A percentile compares a stretch with the other conserved stretches of the same genome.
Conservation (phyloP, 2,797 vertebrate species). For the Rhabdophis nuchalis region DNA sequence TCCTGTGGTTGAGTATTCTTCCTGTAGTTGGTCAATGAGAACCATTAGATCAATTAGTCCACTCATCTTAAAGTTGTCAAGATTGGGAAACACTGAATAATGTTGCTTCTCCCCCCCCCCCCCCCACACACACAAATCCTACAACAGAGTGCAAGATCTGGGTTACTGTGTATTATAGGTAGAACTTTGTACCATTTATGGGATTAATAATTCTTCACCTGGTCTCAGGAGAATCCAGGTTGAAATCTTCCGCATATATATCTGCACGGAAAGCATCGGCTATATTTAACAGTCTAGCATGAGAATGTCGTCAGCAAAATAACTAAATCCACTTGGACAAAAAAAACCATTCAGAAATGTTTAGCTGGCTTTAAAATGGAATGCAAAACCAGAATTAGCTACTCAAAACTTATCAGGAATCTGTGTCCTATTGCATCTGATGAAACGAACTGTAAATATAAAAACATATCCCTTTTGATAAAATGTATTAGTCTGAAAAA, state of each 20-base stretch:
- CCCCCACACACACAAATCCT: background rate
- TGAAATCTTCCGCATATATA: background rate
- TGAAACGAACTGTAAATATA: background rate
- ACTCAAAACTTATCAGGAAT: background rate
- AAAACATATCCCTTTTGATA: background rate
- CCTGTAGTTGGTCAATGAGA: background rate
- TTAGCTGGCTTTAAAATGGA: background rate
- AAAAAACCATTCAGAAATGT: background rate
- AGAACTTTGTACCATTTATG: background rate
- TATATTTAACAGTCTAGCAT: background rate
- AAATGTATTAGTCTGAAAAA: background rate
- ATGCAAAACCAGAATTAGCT: background rate
- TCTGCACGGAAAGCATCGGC: background rate
- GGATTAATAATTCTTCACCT: background rate
- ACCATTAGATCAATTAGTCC: background rate
- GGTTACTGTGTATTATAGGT: background rate
- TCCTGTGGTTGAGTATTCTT: background rate
- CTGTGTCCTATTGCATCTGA: background rate
- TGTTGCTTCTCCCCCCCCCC: accelerated
- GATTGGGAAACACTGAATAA: background rate
- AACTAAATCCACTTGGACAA: background rate
- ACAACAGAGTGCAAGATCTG: background rate
- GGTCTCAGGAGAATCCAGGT: background rate
- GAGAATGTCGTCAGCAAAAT: background rate
- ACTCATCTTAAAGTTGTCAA: background rate